A percentile compares a stretch with the other conserved stretches of the same genome.
Evolutionary conservation across 2,888 invertebrate species (phyloP).

Genomic region (Drosophila falleni): DNA sequence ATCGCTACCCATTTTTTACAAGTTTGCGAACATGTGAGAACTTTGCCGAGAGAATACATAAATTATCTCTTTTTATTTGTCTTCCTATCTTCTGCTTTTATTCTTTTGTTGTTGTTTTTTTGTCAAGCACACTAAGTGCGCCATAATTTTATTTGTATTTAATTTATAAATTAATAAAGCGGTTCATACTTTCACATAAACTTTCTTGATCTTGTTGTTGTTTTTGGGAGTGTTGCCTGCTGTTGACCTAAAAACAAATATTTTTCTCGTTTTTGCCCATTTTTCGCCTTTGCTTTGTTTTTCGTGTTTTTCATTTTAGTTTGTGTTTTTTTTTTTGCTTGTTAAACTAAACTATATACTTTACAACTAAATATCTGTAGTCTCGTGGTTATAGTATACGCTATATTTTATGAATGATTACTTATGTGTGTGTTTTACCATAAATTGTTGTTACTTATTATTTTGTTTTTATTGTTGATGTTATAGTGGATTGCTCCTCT

Average conservation of each 20-base stretch:
- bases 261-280: constrained; percentile 31
- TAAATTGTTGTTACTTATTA: constrained; percentile 48
- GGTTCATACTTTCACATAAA: constrained; percentile 69
- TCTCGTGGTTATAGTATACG: constrained; percentile 82
- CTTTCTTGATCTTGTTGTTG: constrained; percentile 28
- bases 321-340: constrained; percentile 26
- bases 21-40: constrained; percentile 1
- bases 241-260: constrained; percentile 51
- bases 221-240: constrained; percentile 21
- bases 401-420: constrained; percentile 78
- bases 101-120: constrained; percentile 53
- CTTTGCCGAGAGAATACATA: neutral
- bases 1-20: neutral
- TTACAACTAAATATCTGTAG: constrained; percentile 81
- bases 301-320: constrained; percentile 3
- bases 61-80: neutral
- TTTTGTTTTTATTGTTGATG: constrained; percentile 26
- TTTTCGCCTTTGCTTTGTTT: constrained; percentile 27
- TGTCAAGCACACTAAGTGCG: constrained; percentile 72
- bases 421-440: constrained; percentile 51
- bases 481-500: constrained; percentile 15
- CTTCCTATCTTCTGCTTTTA: constrained; percentile 4
- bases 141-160: constrained; percentile 59
- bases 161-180: constrained; percentile 80
- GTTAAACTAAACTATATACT: constrained; percentile 73